Evolutionary conservation across 2,797 vertebrate genomes (phyloP).

Genomic region (Australoheros facetus): DNA sequence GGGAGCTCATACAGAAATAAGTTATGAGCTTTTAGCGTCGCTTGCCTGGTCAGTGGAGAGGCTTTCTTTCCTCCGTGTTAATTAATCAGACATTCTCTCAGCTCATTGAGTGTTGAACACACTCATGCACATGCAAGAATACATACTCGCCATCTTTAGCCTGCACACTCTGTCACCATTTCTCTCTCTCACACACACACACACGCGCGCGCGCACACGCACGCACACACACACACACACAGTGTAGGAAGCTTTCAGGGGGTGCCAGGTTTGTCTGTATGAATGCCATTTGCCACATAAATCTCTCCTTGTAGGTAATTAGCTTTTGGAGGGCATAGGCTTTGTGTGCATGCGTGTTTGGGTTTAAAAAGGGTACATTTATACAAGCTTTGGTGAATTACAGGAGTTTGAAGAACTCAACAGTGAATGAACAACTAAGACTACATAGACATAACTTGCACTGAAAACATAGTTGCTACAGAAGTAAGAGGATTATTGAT

Average conservation of each 20-base stretch:
- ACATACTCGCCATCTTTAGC: slow-evolving; percentile 12
- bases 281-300: slow-evolving; percentile 51
- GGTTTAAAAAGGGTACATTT: background rate
- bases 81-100: slow-evolving; percentile 77
- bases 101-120: slow-evolving; percentile 54
- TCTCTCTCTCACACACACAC: slow-evolving; percentile 4
- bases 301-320: slow-evolving; percentile 47
- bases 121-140: slow-evolving; percentile 15
- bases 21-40: slow-evolving; percentile 73
- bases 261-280: slow-evolving; percentile 55
- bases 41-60: slow-evolving; percentile 74
- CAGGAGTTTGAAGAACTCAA: background rate
- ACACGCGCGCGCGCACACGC: background rate
- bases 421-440: slow-evolving; percentile 1
- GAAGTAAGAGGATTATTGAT: background rate
- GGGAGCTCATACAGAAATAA: slow-evolving; percentile 50
- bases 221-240: slow-evolving; percentile 1
- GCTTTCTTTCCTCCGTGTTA: slow-evolving; percentile 64
- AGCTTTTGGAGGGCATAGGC: background rate
- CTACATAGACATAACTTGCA: background rate
- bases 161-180: background rate
- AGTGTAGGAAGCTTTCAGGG: slow-evolving; percentile 42
- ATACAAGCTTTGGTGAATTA: background rate
- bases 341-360: background rate
- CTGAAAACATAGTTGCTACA: background rate